Base-by-base conservation (phyloP, 2,797 vertebrate species). In the Adelosebastes latens region DNA sequence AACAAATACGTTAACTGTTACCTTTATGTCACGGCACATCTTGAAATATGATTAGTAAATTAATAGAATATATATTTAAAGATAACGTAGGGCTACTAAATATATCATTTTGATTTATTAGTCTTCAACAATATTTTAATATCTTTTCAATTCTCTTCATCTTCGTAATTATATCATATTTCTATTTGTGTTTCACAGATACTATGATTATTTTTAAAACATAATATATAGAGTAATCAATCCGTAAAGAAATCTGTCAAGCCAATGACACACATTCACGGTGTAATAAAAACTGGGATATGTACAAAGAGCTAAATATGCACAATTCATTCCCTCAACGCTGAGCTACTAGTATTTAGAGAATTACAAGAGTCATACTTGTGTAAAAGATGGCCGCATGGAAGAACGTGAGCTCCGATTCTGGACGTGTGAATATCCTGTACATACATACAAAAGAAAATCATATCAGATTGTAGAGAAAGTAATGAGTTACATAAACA, bases 341-440 rank as follows among this genome's bases (percentile, higher is more conserved):
- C 4, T 65, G 36, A 73, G 36, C 13, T 13, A 22, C 7, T n/a
- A 3, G 46, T 56, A 42, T 49, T 32, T 13, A 71, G 2, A 67
- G 8, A 65, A 59, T 4, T 61, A 53, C 34, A 52, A 52, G 9
- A 71, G 18, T 83, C 92, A 80, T 95, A 98, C 97, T 94, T 97
- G 92, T 99, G 98, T 80, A 99, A 95, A 86, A 99, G 97, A 89
- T 99, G 98, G 56, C 98, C 98, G 3, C 98, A 99, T 0, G 96
- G 96, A 90, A 99, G 95, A 80, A 99, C 97, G 0, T 97, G 97
- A 77, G 97, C 97, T 53, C 95, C 96, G 62, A 98, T 96, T 55
- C 98, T 96, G 72, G 98, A 99, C 0, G 98, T 99, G 90, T 99
- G 98, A 89, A 99, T 99, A 82, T 99, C 98, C 97, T 99, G 72